These are phyloP conservation scores for Colletes latitarsis DNA, from an alignment of 1,140 invertebrate species.

Conservation along the genomic window DNA sequence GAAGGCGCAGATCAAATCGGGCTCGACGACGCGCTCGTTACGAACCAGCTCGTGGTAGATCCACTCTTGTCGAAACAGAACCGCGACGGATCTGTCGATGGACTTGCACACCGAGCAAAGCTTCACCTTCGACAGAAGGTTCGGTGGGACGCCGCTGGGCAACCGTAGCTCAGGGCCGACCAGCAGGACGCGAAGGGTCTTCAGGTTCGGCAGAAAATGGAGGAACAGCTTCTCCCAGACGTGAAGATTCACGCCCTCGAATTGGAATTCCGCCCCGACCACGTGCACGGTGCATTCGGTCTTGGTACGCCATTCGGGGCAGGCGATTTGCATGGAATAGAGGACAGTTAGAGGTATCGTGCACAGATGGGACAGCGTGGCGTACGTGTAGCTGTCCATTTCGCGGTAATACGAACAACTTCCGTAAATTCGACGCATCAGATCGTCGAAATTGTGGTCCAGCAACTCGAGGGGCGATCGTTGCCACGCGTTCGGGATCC, in stretches of 20 bases:
- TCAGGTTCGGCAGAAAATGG: constrained; percentile 83
- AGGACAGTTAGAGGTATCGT: constrained; percentile 85
- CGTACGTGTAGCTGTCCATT: constrained; percentile 84
- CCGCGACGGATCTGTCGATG: constrained; percentile 77
- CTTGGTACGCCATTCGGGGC: constrained; percentile 65
- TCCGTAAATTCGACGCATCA: constrained; percentile 81
- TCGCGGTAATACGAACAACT: constrained; percentile 77
- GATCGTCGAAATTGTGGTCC: constrained; percentile 77
- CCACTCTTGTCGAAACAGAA: constrained; percentile 82
- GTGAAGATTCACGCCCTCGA: constrained; percentile 85
- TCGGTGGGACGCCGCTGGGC: constrained; percentile 80
- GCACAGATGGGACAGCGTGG: constrained; percentile 84
- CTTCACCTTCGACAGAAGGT: constrained; percentile 79
- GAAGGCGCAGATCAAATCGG: constrained; percentile 86
- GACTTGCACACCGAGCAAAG: constrained; percentile 80
- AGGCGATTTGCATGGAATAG: constrained; percentile 82
- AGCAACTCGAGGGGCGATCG: constrained; percentile 68
- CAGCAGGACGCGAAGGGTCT: constrained; percentile 83
- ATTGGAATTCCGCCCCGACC: constrained; percentile 86
- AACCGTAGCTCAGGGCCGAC: constrained; percentile 85
- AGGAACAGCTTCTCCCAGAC: constrained; percentile 88
- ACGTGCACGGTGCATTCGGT: constrained; percentile 81
- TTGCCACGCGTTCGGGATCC: constrained; percentile 79
- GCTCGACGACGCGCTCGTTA: constrained; percentile 75
- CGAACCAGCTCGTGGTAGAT: constrained; percentile 83